Base-by-base conservation (phyloP, 1,140 invertebrate genomes). In the Steinernema feltiae region DNA sequence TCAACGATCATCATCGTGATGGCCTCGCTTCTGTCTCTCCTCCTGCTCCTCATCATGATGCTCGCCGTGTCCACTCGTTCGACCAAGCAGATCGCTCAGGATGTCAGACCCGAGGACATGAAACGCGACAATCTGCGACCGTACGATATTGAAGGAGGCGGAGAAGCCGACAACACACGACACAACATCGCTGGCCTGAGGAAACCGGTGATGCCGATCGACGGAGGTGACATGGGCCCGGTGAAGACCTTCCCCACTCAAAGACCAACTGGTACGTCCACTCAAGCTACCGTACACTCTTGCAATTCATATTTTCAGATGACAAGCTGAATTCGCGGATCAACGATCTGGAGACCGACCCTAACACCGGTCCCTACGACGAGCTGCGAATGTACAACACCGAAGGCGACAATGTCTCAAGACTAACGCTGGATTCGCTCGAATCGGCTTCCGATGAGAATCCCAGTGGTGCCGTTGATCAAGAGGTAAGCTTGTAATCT, bases 181-280 rank as follows among this genome's bases (percentile, higher is more conserved):
- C 84, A 85, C 72, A 86, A 85, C 48, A 76, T 85, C 46, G 73
- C 83, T 48, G 81, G 81, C 32, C 81, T 85, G 1, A 35, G 84
- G 21, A 85, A 86, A 71, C 85, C 84, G 3, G 85, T 85, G n/a
- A 85, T 85, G 84, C 84, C 84, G 7, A 32, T 82, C 24, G 82
- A 82, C 32, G 75, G 73, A 1, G 78, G 76, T 69, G 83, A 82
- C 48, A 30, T 75, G 15, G 74, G 73, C 17, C 70, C 72, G 35
- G 32, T 69, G 1, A 80, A 82, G 70, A 70, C 78, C 17, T 82
- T 84, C 71, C 83, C 83, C 27, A 72, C 71, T 32, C 35, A 72
- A 21, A 78, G 30, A 18, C 75, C 53, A 0, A 29, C 69, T 72
- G 30, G 75, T 71, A 32, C 18, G 69, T 46, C 30, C 31, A 21